Base-by-base conservation (phyloP, 2,113 vertebrate genomes). In the Hucho hucho region DNA sequence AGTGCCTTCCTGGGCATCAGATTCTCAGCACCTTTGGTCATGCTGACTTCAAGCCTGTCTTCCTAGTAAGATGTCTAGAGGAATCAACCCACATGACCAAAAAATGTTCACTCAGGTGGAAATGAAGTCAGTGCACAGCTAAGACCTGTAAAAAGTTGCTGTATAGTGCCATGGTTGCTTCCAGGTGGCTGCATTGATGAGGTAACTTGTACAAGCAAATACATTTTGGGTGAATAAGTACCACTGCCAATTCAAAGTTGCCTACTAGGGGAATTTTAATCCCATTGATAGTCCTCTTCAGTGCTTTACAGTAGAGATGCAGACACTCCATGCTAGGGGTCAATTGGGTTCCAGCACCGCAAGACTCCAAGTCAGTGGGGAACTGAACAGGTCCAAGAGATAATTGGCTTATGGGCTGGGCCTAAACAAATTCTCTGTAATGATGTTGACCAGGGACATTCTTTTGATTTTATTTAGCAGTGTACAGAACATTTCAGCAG, bases 61-160 rank as follows among this genome's bases (percentile, higher is more conserved):
- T 24, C 28, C 7, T 1, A 18, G 4, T 32, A 37, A 29, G 9
- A 32, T 9, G 68, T 70, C 46, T 28, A 29, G 20, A 13, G 5
- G 14, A 47, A 70, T 70, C 68, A 70, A n/a, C 13, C 68, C 68
- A 70, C 24, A 49, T 49, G 68, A 70, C 68, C 46, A 24, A 49
- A 12, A 70, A 20, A 49, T 26, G n/a, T 53, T 24, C 24, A 49
- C 46, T 70, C 24, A 70, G 68, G 43, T 70, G 12, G 68, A 49
- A 70, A 49, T 29, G 25, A 16, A 70, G 24, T 49, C 68, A 70
- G 22, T 47, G 29, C 68, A 9, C 68, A 24, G n/a, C 16, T 16
- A 13, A 69, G 43, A 47, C 22, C 68, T 69, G n/a, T 69, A n/a
- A 5, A 5, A 65, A n/a, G 46, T 22, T 47, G 43, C 66, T 68